Conservation (phyloP, 2,113 vertebrate species). For the Notarius quadriscutis region DNA sequence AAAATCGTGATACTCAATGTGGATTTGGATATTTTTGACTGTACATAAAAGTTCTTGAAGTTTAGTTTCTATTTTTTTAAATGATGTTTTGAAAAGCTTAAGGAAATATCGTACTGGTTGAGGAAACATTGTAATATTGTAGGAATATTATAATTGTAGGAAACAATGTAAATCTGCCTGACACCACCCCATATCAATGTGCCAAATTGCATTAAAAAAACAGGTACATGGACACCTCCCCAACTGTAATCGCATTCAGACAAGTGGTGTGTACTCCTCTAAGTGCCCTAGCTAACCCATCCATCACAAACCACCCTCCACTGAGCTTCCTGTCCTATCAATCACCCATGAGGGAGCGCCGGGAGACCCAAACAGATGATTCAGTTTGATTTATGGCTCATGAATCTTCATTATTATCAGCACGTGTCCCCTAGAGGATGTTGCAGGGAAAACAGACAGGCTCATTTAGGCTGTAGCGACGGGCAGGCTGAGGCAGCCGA, state of each 20-base stretch:
- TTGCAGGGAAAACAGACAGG: conserved; percentile 42
- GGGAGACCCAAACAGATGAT: conserved; percentile 56
- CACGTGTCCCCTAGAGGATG: conserved; percentile 52
- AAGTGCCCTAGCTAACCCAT: conserved; percentile 54
- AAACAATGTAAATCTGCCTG: not conserved
- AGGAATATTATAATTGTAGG: not conserved
- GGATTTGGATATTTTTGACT: not conserved
- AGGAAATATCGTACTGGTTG: no score
- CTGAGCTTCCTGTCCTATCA: conserved; percentile 42
- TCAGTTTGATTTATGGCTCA: conserved; percentile 59
- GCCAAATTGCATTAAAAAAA: not conserved
- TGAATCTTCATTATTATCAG: conserved; percentile 55
- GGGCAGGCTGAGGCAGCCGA: conserved; percentile 26
- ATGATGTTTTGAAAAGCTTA: not conserved
- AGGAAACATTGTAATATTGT: not conserved
- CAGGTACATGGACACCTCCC: conserved; percentile 13
- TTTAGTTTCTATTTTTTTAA: not conserved
- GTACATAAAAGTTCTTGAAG: not conserved
- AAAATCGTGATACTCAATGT: not conserved
- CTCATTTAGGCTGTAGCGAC: conserved; percentile 49
- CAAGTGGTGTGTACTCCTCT: conserved; percentile 47
- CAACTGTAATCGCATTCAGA: conserved; percentile 49
- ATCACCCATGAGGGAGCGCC: conserved; percentile 56
- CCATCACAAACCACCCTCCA: conserved; percentile 44
- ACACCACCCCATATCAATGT: not conserved